Percentiles rank a stretch among this genome's conserved stretches.
Evolutionary conservation across 92 coral and sea anemone genomes (phyloP).

Genomic region (Paragorgia papillata): DNA sequence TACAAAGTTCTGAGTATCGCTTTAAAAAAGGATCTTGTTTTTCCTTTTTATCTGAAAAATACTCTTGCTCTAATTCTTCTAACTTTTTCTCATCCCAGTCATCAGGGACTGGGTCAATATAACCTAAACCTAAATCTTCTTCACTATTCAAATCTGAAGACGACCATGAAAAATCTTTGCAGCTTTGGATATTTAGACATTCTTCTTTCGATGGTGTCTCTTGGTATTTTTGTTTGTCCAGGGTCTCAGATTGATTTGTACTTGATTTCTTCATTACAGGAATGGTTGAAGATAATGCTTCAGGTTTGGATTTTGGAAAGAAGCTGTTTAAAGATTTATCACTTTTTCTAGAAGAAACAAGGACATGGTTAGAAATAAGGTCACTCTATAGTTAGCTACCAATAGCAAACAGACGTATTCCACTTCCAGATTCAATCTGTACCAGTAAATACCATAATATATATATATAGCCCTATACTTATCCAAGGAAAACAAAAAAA

Average conservation of each 20-base stretch:
- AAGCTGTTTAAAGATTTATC: not conserved
- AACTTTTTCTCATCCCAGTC: slow-evolving; percentile 20
- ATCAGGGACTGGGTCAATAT: slow-evolving; percentile 30
- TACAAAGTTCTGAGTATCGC: not conserved
- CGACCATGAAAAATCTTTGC: not conserved
- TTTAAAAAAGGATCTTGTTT: slow-evolving; percentile 21
- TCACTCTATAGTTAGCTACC: too few relatives aligned
- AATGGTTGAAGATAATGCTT: not conserved
- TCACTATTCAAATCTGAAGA: slow-evolving; percentile 12
- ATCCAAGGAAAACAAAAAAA: too few relatives aligned
- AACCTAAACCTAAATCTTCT: slow-evolving; percentile 16
- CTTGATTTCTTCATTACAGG: not conserved
- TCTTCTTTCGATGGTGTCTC: not conserved
- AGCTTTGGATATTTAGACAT: not conserved
- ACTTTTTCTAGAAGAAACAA: not conserved
- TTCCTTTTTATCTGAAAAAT: not conserved
- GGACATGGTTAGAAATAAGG: not conserved
- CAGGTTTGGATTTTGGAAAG: not conserved
- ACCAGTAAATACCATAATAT: too few relatives aligned
- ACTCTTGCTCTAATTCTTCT: slow-evolving; percentile 13
- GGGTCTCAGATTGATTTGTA: not conserved
- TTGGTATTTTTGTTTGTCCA: not conserved
- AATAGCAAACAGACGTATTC: too few relatives aligned
- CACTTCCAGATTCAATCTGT: too few relatives aligned
- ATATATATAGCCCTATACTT: too few relatives aligned